phyloP scores from a whole-genome alignment of 2,113 vertebrate species.

The Trochalopteron elliotii region DNA sequence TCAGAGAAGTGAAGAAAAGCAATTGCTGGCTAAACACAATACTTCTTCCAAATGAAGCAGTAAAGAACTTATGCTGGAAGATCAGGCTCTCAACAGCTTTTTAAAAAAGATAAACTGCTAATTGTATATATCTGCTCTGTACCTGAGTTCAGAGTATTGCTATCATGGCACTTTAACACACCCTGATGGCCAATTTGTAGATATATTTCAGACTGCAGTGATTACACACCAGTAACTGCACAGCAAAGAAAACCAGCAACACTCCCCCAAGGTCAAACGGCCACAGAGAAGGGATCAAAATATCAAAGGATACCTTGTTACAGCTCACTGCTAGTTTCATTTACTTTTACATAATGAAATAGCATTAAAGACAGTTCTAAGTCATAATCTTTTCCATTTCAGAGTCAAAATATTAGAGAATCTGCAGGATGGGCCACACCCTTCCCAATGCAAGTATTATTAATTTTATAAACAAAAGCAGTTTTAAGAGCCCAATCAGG shows the following conservation, averaged over 20 bases:
- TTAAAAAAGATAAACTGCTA: background rate
- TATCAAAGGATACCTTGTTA: background rate
- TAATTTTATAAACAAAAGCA: background rate
- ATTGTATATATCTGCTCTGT: background rate
- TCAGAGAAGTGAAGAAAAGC: background rate
- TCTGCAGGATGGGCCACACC: background rate
- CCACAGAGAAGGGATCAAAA: background rate
- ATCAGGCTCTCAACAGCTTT: background rate
- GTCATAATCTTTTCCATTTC: background rate
- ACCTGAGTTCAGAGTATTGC: background rate
- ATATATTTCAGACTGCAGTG: background rate
- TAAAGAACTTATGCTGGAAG: background rate
- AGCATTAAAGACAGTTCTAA: background rate
- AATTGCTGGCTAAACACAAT: background rate
- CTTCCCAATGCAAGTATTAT: background rate
- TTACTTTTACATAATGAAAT: background rate
- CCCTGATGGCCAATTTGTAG: background rate
- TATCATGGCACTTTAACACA: background rate
- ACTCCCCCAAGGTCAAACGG: background rate
- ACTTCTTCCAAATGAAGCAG: background rate
- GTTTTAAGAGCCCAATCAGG: background rate
- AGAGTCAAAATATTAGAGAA: background rate
- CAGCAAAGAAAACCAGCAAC: background rate
- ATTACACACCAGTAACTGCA: background rate
- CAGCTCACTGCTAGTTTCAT: background rate